A percentile compares a stretch with the other conserved stretches of the same genome.
Conservation (phyloP, 2,113 vertebrate genomes). For the Isichthys henryi region DNA sequence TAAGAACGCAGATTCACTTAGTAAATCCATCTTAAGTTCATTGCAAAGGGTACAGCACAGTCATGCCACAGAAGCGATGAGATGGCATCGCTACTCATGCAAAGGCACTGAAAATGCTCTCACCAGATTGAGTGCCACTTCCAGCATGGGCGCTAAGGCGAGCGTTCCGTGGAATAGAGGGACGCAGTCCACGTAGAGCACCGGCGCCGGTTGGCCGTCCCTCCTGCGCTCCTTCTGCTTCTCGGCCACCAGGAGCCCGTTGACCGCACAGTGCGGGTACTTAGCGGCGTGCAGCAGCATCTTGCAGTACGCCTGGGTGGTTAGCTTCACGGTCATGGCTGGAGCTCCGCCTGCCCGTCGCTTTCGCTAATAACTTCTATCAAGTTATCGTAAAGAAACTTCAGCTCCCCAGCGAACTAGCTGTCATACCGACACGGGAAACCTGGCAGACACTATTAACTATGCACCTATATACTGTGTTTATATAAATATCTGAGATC, state of each 20-base stretch:
- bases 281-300: conserved; percentile 90
- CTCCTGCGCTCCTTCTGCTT: conserved; percentile 69
- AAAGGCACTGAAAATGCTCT: conserved; percentile 37
- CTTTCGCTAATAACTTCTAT: neutral
- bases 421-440: neutral
- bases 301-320: conserved; percentile 91
- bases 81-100: neutral
- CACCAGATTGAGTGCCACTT: conserved; percentile 87
- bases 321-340: conserved; percentile 77
- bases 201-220: conserved; percentile 48
- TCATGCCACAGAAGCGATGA: neutral
- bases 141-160: conserved; percentile 87
- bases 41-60: neutral
- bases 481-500: neutral
- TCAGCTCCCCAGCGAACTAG: neutral
- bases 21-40: neutral
- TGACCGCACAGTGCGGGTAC: conserved; percentile 84
- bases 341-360: neutral
- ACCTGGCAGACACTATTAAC: neutral
- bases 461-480: neutral
- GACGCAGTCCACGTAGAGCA: conserved; percentile 86
- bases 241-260: conserved; percentile 84
- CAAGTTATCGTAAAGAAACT: neutral
- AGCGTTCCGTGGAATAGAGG: conserved; percentile 89
- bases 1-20: neutral